phyloP scores from a whole-genome alignment of 2,113 vertebrate species.

The Hoplias malabaricus region DNA sequence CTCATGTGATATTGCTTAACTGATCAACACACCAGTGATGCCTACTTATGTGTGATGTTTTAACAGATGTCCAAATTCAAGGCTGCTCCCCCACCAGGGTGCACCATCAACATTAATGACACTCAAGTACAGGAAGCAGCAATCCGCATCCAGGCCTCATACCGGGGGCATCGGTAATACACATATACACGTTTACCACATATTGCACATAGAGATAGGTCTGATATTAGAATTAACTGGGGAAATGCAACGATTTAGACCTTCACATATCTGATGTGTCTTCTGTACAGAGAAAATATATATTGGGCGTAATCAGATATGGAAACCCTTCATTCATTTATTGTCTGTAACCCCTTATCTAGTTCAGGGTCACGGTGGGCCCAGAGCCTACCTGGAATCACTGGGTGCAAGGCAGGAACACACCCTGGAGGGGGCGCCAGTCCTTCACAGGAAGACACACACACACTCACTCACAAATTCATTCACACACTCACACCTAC shows the following conservation, averaged over 20 bases:
- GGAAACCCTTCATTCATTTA: too few species aligned
- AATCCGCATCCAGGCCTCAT: slow-evolving; percentile 73
- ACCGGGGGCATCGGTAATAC: slow-evolving; percentile 66
- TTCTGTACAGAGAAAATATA: neutral
- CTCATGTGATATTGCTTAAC: too few species aligned
- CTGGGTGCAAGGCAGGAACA: too few species aligned
- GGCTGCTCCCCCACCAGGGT: slow-evolving; percentile 57
- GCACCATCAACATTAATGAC: slow-evolving; percentile 67
- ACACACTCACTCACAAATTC: too few species aligned
- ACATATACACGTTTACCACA: neutral
- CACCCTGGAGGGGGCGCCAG: too few species aligned
- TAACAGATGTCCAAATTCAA: slow-evolving; percentile 71
- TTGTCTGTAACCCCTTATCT: too few species aligned
- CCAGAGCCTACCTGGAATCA: too few species aligned
- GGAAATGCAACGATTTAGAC: neutral
- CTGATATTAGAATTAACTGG: neutral
- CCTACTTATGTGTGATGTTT: slow-evolving; percentile 1
- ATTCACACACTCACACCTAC: too few species aligned
- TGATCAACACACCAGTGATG: neutral
- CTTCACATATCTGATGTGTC: neutral
- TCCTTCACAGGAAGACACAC: too few species aligned
- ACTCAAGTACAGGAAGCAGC: slow-evolving; percentile 69
- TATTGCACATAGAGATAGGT: neutral
- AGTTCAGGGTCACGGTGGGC: too few species aligned
- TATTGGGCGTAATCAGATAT: neutral